These are phyloP conservation scores for Melinaea menophilus DNA, from an alignment of 2,888 invertebrate genomes.

Conservation along the genomic window DNA sequence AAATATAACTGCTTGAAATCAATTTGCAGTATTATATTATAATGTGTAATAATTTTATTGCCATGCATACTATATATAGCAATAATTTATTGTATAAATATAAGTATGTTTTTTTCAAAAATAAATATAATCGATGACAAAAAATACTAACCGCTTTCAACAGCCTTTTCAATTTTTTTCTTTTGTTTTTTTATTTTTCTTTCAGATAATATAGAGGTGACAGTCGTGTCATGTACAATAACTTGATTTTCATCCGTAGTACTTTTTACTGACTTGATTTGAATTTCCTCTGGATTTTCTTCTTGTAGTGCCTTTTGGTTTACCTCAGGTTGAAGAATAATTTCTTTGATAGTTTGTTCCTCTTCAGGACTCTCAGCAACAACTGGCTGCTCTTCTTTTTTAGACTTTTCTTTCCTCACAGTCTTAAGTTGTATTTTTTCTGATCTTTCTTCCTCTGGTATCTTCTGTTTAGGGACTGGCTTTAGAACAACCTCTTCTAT, in stretches of 20 bases:
- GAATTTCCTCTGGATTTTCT: constrained; percentile 35
- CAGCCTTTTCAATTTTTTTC: constrained; percentile 27
- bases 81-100: too few relatives aligned
- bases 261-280: neutral
- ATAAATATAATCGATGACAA: too few relatives aligned
- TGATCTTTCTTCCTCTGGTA: constrained; percentile 37
- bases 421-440: constrained; percentile 46
- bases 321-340: constrained; percentile 65
- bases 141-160: constrained; percentile 34
- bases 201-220: constrained; percentile 1
- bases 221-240: neutral
- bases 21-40: too few relatives aligned
- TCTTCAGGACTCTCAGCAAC: constrained; percentile 48
- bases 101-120: too few relatives aligned
- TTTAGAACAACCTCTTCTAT: constrained; percentile 59
- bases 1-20: too few relatives aligned
- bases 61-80: too few relatives aligned
- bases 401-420: constrained; percentile 38
- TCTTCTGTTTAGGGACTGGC: constrained; percentile 45
- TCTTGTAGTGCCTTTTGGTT: constrained; percentile 45
- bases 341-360: constrained; percentile 51
- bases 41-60: too few relatives aligned
- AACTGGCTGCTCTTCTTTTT: constrained; percentile 46
- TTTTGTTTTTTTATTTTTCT: neutral
- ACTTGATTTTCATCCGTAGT: constrained; percentile 36